phyloP scores from a whole-genome alignment of 92 coral and sea anemone genomes.

The Parazoanthus atlanticus region DNA sequence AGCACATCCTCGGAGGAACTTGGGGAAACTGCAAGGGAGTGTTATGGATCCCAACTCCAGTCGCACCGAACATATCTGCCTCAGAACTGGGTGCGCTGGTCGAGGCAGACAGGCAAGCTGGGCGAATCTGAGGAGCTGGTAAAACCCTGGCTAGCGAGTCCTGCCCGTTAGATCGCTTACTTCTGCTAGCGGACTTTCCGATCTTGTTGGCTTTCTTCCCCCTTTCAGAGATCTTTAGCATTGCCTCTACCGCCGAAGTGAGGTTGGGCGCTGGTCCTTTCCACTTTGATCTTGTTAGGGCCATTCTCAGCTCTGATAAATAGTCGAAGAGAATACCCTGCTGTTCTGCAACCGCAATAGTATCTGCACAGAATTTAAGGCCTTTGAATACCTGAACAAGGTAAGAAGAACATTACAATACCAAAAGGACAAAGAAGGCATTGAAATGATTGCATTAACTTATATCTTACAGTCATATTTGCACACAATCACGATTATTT shows the following conservation, averaged over 20 bases:
- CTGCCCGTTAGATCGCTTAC: not conserved
- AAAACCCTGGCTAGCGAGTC: not conserved
- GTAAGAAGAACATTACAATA: no score
- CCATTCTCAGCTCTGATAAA: slow-evolving; percentile 27
- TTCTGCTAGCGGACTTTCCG: slow-evolving; percentile 28
- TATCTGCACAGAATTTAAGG: slow-evolving; percentile 38
- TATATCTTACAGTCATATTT: no score
- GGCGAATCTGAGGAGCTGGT: not conserved
- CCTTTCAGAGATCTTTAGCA: slow-evolving; percentile 44
- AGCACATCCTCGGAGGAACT: no score
- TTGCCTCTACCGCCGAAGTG: slow-evolving; percentile 42
- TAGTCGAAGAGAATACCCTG: slow-evolving; percentile 48
- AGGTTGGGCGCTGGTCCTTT: slow-evolving; percentile 33
- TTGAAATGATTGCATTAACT: no score
- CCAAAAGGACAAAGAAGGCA: no score
- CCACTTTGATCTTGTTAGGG: slow-evolving; percentile 14
- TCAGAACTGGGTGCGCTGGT: no score
- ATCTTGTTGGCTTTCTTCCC: slow-evolving; percentile 43
- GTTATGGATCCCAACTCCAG: no score
- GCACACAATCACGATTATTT: no score
- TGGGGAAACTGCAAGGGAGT: no score
- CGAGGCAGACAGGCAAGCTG: not conserved
- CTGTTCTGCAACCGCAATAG: slow-evolving; percentile 48
- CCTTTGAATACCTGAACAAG: slow-evolving; percentile 23
- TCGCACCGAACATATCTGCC: no score